Evolutionary conservation across 2,113 vertebrate species (phyloP).

Genomic region (Arenaria interpres): DNA sequence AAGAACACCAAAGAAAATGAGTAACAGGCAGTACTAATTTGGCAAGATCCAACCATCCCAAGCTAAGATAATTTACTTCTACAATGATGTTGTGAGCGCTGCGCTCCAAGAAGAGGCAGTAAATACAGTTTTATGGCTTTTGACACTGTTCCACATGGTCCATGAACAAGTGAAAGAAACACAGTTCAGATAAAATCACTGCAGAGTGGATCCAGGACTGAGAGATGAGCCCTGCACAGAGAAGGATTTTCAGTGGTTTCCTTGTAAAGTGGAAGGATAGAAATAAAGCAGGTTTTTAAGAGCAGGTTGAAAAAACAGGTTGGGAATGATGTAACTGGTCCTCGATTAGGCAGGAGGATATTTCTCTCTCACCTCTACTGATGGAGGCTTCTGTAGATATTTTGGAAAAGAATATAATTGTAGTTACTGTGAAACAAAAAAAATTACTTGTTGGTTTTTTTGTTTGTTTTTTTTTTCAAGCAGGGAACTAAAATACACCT

Average conservation of each 20-base stretch:
- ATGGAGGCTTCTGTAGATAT: not conserved
- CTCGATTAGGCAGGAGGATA: not conserved
- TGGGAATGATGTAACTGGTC: not conserved
- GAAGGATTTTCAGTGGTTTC: not conserved
- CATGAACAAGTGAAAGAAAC: not conserved
- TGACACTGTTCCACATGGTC: not conserved
- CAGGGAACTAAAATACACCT: not conserved
- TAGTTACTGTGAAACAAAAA: not conserved
- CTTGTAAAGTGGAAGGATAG: not conserved
- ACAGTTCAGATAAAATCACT: not conserved
- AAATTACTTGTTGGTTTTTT: not conserved
- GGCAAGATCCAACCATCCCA: not conserved
- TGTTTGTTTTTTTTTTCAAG: not conserved
- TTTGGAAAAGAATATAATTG: not conserved
- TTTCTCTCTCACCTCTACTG: not conserved
- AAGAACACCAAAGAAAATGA: not conserved
- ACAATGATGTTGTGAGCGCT: not conserved
- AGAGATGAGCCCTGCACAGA: fast-evolving
- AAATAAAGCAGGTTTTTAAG: not conserved
- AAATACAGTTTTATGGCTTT: slow-evolving; percentile 24
- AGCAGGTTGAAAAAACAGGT: not conserved
- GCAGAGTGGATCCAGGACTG: not conserved
- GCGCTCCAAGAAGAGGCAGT: not conserved
- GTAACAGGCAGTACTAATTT: not conserved
- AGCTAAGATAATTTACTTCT: not conserved